Evolutionary conservation across 2,113 vertebrate genomes (phyloP).

Genomic region (Rostratula benghalensis): DNA sequence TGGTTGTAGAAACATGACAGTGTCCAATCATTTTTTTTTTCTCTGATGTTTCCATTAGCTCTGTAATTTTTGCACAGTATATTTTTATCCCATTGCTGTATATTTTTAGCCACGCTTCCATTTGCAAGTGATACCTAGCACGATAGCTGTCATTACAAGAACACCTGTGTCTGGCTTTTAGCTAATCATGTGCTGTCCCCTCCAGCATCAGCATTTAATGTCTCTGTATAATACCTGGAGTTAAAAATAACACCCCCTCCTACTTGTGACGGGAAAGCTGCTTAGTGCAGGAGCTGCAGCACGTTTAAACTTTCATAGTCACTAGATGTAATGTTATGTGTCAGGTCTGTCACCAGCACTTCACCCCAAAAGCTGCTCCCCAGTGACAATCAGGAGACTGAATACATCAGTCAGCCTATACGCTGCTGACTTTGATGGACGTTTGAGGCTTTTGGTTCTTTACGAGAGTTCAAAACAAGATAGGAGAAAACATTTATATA

Average conservation of each 20-base stretch:
- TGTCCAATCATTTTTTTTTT: not conserved
- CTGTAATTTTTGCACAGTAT: not conserved
- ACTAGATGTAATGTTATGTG: rapidly evolving
- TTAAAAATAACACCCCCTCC: conserved; percentile 3
- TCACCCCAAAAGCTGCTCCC: not conserved
- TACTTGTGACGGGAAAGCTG: not conserved
- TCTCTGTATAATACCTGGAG: not conserved
- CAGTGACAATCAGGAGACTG: not conserved
- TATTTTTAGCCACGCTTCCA: not conserved
- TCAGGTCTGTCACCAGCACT: not conserved
- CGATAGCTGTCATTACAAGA: not conserved
- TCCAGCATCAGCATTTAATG: not conserved
- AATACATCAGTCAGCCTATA: rapidly evolving
- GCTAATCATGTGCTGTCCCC: not conserved
- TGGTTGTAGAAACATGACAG: not conserved
- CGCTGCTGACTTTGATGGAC: not conserved
- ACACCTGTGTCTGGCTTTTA: not conserved
- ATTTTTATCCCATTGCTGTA: not conserved
- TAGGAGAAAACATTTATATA: not conserved
- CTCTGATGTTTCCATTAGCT: not conserved
- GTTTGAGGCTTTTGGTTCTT: not conserved
- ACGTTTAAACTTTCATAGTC: not conserved
- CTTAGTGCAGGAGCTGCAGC: not conserved
- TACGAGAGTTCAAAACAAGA: not conserved
- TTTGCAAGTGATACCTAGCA: not conserved